A percentile compares a stretch with the other conserved stretches of the same genome.
Evolutionary conservation across 2,797 vertebrate species (phyloP).

Genomic region (Sciaenops ocellatus): DNA sequence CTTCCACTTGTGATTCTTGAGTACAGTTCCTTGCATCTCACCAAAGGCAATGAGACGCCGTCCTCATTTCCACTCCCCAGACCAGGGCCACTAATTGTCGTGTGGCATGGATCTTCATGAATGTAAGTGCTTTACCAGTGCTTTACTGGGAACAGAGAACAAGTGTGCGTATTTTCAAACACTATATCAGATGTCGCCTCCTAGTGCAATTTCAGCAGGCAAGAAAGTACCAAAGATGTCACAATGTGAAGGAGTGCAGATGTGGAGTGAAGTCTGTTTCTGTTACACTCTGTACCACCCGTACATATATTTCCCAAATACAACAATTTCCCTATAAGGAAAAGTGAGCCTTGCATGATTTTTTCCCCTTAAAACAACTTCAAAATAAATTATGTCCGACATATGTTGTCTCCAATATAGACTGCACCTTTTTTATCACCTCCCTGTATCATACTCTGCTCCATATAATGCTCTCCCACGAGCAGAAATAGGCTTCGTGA

Average conservation of each 20-base stretch:
- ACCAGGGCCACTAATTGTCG: conserved; percentile 51
- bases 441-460: not conserved
- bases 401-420: not conserved
- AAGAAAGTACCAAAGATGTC: conserved; percentile 38
- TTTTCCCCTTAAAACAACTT: not conserved
- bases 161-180: conserved; percentile 46
- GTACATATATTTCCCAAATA: not conserved
- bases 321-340: not conserved
- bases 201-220: conserved; percentile 40
- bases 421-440: not conserved
- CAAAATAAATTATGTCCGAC: not conserved
- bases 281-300: not conserved
- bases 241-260: conserved; percentile 40
- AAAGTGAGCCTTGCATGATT: not conserved
- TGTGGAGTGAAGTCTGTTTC: conserved; percentile 40
- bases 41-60: conserved; percentile 20
- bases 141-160: conserved; percentile 52
- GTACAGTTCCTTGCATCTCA: conserved; percentile 18
- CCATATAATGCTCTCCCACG: not conserved
- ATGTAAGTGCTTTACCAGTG: conserved; percentile 71
- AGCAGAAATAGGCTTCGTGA: conserved; percentile 30
- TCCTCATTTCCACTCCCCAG: conserved; percentile 44
- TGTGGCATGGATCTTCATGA: conserved; percentile 47
- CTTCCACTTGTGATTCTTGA: conserved; percentile 34
- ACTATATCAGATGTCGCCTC: conserved; percentile 62